phyloP scores from a whole-genome alignment of 2,113 vertebrate genomes.

The Otocyon megalotis region DNA sequence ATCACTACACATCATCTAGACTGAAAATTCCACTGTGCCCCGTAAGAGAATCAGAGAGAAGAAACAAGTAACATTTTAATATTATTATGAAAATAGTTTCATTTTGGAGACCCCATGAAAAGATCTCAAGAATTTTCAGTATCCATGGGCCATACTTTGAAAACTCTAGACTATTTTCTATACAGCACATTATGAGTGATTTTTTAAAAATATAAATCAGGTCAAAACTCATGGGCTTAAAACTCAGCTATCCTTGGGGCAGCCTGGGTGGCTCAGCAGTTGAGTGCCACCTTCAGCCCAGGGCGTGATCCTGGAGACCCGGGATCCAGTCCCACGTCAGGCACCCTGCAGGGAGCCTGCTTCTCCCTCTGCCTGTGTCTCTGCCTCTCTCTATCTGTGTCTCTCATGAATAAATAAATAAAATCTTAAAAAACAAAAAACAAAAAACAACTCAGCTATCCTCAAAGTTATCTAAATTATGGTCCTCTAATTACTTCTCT shows the following conservation, averaged over 20 bases:
- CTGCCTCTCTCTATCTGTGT: too few relatives aligned
- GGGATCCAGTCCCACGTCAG: too few relatives aligned
- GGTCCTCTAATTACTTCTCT: background rate
- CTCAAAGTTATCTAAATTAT: background rate
- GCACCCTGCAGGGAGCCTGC: too few relatives aligned
- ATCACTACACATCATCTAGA: background rate
- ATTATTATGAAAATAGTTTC: conserved; percentile 7
- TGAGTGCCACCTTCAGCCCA: too few relatives aligned
- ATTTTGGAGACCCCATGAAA: background rate
- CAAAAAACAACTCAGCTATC: background rate
- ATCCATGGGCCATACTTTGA: background rate
- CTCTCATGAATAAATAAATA: too few relatives aligned
- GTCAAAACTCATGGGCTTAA: background rate
- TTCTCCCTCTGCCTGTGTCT: too few relatives aligned
- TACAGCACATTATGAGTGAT: background rate
- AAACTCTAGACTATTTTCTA: background rate
- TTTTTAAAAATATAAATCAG: background rate
- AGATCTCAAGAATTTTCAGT: background rate
- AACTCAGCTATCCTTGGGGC: background rate
- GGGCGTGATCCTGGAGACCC: too few relatives aligned
- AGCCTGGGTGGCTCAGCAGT: too few relatives aligned
- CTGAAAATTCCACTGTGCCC: background rate
- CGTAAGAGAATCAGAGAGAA: conserved; percentile 15
- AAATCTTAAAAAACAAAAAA: too few relatives aligned
- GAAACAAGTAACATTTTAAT: background rate